Evolutionary conservation across 2,888 invertebrate genomes (phyloP), one percentile per base, ranked within the genome.

Genomic region (Dynastes hyllus): DNA sequence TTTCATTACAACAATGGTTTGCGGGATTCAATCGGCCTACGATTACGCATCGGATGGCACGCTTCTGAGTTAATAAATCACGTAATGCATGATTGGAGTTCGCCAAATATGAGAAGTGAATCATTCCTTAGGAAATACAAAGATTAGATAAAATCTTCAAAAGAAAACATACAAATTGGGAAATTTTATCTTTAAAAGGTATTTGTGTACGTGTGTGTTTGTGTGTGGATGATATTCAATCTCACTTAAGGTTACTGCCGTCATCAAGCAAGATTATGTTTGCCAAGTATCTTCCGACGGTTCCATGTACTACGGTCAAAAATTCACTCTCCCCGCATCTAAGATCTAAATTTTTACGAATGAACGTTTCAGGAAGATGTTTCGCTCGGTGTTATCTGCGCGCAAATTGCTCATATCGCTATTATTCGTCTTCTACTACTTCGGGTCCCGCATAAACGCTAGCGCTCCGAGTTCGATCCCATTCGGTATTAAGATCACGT

Each of bases 401-500:
- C 78, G 71, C 70, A 78, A 78, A 78, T 78, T 70, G 71, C 70
- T 70, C 76, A 77, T 79, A 79, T 77, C 73, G 66, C 77, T 61
- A 77, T 79, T 79, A 65, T 77, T 40, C 58, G 69, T 51, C 79
- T 76, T 63, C 11, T 65, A 63, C 11, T 71, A 70, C 51, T 51
- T 65, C 63, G 53, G 65, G 32, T 37, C 63, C 22, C 32, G 58
- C n/a, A 69, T 22, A 45, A 45, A 58, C 55, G 55, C 27, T 3
- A 22, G 8, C 16, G 55, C 16, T 9, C 22, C 55, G 50, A 16
- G 53, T 32, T 37, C 63, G 22, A 45, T 22, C 71, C 16, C 69
- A 2, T 70, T 80, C 67, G 27, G 77, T 80, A 83, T 82, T 80
- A 79, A 45, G 79, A 76, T 78, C 82, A 83, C 82, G 82, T 83